Evolutionary conservation across 1,140 invertebrate genomes (phyloP), one percentile per base, ranked within the genome.

Genomic region (Trachymyrmex cornetzi): DNA sequence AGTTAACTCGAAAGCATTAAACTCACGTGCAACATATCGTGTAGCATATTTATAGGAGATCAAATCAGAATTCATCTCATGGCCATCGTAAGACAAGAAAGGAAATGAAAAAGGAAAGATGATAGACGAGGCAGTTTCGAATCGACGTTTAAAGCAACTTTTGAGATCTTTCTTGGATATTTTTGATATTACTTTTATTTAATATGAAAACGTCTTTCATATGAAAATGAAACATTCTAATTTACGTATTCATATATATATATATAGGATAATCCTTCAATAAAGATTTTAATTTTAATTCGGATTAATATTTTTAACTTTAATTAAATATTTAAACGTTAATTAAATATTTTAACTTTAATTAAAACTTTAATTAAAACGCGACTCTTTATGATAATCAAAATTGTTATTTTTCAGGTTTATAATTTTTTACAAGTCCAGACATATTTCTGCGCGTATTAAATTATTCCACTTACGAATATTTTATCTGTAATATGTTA

Each of bases 41-140:
- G 50, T 7, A 63, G 14, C 24, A 59, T 34, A 75, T 69, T 38
- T 75, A 38, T 38, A 48, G 11, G 61, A 75, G 57, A 84, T 61
- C 38, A 63, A 84, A 84, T 84, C 69, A 57, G 5, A 84, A 84
- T 84, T 84, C 44, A 75, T 57, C n/a, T 75, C 34, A 24, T 34
- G 11, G 14, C 30, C 50, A 72, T 11, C 5, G 44, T 61, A 84
- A 74, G 44, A 64, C 38, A 64, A 63, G 71, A 64, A 66, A 80
- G 67, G 55, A 86, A 80, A 88, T 57, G 30, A 67, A 34, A 67
- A 53, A 67, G 34, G 14, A 71, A 71, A 81, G 53, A 80, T 88
- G 66, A 87, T 87, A 57, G 75, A 88, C 75, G 87, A 81, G 87
- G 38, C 44, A 85, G 59, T 50, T 30, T 50, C 27, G 55, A 67